Conservation (phyloP, 2,888 invertebrate species). For the Meliscaeva auricollis region DNA sequence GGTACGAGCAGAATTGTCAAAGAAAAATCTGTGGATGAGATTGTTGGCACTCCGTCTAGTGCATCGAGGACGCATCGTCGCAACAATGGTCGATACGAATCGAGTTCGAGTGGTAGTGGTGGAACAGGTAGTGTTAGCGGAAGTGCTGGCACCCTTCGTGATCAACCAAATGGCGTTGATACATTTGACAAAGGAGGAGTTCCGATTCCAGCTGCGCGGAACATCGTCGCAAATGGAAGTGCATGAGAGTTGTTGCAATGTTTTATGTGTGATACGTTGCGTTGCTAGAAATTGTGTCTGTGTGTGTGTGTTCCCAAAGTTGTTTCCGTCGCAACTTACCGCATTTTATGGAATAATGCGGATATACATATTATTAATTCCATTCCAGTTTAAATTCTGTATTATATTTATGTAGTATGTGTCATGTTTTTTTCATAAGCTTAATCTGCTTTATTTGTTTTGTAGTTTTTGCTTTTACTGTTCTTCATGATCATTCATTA, state of each 20-base stretch:
- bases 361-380: slow-evolving; percentile 40
- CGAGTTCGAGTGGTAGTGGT: slow-evolving; percentile 71
- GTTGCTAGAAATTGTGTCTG: slow-evolving; percentile 51
- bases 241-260: slow-evolving; percentile 57
- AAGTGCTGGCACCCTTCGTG: slow-evolving; percentile 66
- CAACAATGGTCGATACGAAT: slow-evolving; percentile 64
- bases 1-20: slow-evolving; percentile 40
- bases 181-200: slow-evolving; percentile 52
- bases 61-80: slow-evolving; percentile 59
- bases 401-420: slow-evolving; percentile 12
- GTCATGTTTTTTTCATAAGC: slow-evolving; percentile 15
- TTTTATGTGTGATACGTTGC: slow-evolving; percentile 25
- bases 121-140: slow-evolving; percentile 70
- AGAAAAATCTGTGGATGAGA: slow-evolving; percentile 66
- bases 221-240: slow-evolving; percentile 69
- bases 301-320: slow-evolving; percentile 38
- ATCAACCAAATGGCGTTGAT: slow-evolving; percentile 51
- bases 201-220: slow-evolving; percentile 72
- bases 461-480: slow-evolving; percentile 23
- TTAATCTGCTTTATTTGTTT: slow-evolving; percentile 34
- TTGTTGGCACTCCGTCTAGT: slow-evolving; percentile 56
- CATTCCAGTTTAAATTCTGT: slow-evolving; percentile 21
- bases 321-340: no score
- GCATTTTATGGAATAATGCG: slow-evolving; percentile 20
- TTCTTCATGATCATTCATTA: slow-evolving; percentile 60